A percentile compares a stretch with the other conserved stretches of the same genome.
phyloP scores from a whole-genome alignment of 2,888 invertebrate species.

The Lissocephala sabroskyi region DNA sequence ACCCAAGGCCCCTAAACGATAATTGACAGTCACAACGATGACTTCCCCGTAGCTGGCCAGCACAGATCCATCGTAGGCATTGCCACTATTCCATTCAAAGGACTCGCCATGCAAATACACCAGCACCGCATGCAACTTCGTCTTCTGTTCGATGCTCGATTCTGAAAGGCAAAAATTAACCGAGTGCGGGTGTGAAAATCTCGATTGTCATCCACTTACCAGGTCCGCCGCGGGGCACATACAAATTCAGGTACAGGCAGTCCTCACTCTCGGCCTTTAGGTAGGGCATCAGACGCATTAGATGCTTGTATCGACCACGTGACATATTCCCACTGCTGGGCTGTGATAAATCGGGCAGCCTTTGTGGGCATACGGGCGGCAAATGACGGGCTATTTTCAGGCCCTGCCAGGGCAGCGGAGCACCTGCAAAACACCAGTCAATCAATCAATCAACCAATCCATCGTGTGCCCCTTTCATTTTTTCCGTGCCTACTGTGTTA shows the following conservation, averaged over 20 bases:
- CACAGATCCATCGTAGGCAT: conserved; percentile 96
- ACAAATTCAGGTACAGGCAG: conserved; percentile 93
- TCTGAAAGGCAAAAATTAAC: too few relatives aligned
- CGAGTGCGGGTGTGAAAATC: too few relatives aligned
- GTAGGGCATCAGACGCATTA: conserved; percentile 82
- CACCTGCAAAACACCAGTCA: conserved; percentile 75
- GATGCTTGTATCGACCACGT: conserved; percentile 79
- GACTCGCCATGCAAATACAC: conserved; percentile 96
- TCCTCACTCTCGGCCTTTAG: conserved; percentile 84
- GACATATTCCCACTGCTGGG: conserved; percentile 75
- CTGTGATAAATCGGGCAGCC: conserved; percentile 79
- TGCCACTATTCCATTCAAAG: conserved; percentile 97
- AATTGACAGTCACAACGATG: conserved; percentile 89
- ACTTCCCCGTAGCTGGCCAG: conserved; percentile 93
- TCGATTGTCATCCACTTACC: conserved; percentile 79
- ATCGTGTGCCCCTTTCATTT: too few relatives aligned
- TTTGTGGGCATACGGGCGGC: conserved; percentile 90
- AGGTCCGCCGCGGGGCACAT: conserved; percentile 88
- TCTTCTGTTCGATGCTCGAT: conserved; percentile 70
- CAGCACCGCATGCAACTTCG: conserved; percentile 84
- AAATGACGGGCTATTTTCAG: conserved; percentile 80
- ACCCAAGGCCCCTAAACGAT: conserved; percentile 88
- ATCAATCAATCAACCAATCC: too few relatives aligned
- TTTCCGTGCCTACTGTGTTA: too few relatives aligned
- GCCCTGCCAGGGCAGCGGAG: conserved; percentile 86